Base-by-base conservation (phyloP, 2,113 vertebrate genomes). In the Periophthalmodon schlosseri region DNA sequence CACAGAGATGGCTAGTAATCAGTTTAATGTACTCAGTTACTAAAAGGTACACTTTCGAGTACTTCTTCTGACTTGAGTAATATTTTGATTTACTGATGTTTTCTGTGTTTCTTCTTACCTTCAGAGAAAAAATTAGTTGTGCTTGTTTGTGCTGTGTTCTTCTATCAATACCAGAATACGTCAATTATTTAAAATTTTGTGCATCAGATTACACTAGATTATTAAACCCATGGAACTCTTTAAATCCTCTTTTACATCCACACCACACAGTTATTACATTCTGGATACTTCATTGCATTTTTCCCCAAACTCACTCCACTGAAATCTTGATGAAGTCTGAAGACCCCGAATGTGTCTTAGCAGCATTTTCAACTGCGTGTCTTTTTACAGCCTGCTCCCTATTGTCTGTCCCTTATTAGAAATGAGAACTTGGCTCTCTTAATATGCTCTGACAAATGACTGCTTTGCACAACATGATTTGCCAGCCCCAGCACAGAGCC, bases 361-460 rank as follows among this genome's bases (percentile, higher is more conserved):
- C 67, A 68, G 18, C 66, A 76, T 85, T 78, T 75, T 68, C 84
- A 74, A 69, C 50, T 34, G 69, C 15, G 28, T 49, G 61, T 69
- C 24, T 70, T 70, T 75, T 71, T 56, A 69, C 60, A 82, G 44
- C 46, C 58, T 57, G 58, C 58, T 75, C 65, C 61, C 67, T 50
- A 23, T 80, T 88, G 75, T 82, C 73, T 76, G n/a, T 68, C 78
- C 63, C 63, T 65, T 39, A 65, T 80, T 78, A 70, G 63, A 75
- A 86, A 81, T 79, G 80, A 85, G 73, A 76, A 68, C 68, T 67
- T 64, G 52, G 75, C 65, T 56, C 15, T 81, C 83, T 86, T 82
- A 74, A 61, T 69, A 77, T 83, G 81, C 76, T 75, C 72, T 71
- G 84, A 85, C 70, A 86, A 84, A 75, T 82, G 57, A 67, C 84